These are phyloP conservation scores for Chelonus insularis DNA, from an alignment of 1,140 invertebrate genomes.

Conservation along the genomic window DNA sequence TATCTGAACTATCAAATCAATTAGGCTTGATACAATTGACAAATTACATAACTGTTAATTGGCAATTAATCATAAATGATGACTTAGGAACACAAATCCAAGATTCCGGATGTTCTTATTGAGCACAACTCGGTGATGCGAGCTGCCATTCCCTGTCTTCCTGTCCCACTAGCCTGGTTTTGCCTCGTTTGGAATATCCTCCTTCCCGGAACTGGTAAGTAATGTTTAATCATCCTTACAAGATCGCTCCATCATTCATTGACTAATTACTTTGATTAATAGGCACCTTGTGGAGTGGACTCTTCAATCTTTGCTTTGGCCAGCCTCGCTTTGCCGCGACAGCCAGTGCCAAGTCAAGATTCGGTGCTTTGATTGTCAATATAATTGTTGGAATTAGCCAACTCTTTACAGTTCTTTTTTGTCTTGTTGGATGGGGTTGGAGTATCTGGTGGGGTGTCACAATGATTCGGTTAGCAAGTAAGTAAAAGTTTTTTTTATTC, in stretches of 20 bases:
- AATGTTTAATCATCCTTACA: conserved; percentile 23
- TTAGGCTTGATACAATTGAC: neutral
- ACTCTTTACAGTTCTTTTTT: conserved; percentile 90
- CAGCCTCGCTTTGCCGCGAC: conserved; percentile 81
- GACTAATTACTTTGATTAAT: conserved; percentile 32
- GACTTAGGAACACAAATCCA: conserved; percentile 75
- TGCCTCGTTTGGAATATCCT: conserved; percentile 85
- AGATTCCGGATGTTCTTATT: conserved; percentile 74
- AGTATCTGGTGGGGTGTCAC: conserved; percentile 95
- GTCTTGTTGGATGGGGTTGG: conserved; percentile 96
- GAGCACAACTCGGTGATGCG: conserved; percentile 83
- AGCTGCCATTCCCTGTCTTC: conserved; percentile 86
- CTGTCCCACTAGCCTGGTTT: conserved; percentile 79
- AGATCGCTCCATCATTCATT: neutral
- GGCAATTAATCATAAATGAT: conserved; percentile 17
- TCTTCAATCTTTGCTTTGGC: conserved; percentile 86
- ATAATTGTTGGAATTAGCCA: conserved; percentile 82
- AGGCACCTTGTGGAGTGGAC: conserved; percentile 87
- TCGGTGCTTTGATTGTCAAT: conserved; percentile 82
- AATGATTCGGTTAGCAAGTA: conserved; percentile 77
- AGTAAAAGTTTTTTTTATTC: too few relatives aligned
- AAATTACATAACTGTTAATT: neutral
- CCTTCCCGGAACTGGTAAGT: conserved; percentile 81
- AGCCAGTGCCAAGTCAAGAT: conserved; percentile 69
- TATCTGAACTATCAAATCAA: neutral